These are phyloP conservation scores for Drosophila aldrichi DNA, from an alignment of 2,888 invertebrate genomes.

Conservation along the genomic window DNA sequence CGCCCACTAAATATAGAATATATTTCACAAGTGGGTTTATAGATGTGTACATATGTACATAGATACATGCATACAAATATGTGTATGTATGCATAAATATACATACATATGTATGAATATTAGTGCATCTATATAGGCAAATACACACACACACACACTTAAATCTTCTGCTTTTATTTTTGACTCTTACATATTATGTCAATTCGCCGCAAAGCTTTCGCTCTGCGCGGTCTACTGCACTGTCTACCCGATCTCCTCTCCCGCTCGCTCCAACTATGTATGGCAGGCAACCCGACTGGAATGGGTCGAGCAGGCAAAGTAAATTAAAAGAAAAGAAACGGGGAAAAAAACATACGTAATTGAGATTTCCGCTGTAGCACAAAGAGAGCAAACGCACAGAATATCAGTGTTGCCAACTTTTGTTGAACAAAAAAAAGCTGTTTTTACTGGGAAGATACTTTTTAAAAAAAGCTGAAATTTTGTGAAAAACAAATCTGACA, in stretches of 20 bases:
- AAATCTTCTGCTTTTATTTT: background rate
- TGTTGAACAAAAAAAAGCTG: too few relatives aligned
- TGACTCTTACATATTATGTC: conserved; percentile 18
- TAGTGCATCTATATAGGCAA: too few relatives aligned
- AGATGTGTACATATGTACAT: background rate
- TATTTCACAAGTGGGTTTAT: conserved; percentile 40
- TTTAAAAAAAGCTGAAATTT: too few relatives aligned
- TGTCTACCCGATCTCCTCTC: background rate
- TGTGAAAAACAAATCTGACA: too few relatives aligned
- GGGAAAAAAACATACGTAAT: conserved; percentile 52
- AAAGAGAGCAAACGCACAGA: conserved; percentile 11
- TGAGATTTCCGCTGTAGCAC: conserved; percentile 74
- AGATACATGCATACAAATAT: background rate
- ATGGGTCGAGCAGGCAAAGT: background rate
- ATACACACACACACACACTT: background rate
- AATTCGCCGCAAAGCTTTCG: conserved; percentile 7
- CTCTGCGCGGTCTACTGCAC: background rate
- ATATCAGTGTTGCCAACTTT: too few relatives aligned
- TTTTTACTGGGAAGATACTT: too few relatives aligned
- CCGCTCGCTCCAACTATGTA: background rate
- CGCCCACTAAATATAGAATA: conserved; percentile 36
- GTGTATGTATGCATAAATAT: too few relatives aligned
- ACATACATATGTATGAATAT: too few relatives aligned
- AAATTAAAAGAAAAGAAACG: conserved; percentile 42
- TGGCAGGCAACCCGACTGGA: too few relatives aligned